Base-by-base conservation (phyloP, 2,113 vertebrate genomes). In the Leucopsar rothschildi region DNA sequence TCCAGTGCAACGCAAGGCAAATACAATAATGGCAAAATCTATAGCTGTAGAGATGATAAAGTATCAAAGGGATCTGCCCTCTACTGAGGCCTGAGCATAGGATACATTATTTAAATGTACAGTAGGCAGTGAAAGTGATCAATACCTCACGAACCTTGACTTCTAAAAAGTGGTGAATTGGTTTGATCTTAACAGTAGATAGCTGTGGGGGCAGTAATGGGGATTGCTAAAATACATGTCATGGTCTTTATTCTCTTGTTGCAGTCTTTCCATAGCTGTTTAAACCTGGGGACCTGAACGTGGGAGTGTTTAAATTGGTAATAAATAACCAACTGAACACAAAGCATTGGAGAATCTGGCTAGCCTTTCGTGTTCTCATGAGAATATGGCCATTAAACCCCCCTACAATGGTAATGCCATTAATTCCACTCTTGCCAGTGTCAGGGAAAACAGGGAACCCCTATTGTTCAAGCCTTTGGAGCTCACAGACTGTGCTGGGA, bases 1-100 rank as follows among this genome's bases (percentile, higher is more conserved):
- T 92, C 90, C 90, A 86, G 85, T 88, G 83, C 90, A 97, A 96
- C 28, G 7, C 90, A 76, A 96, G 90, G 95, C 93, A 98, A 97
- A 97, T 97, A 96, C 90, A 96, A 94, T 95, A 97, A 96, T 96
- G 91, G 87, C 90, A 97, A 97, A 97, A 98, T 98, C 97, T 93
- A 98, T 97, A 96, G 87, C 92, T 92, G 78, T 77, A 94, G 86
- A 94, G 81, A 93, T 96, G 97, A 97, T 94, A 64, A 96, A 97
- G 96, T 94, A 88, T 76, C 42, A 72, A 75, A 52, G 65, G 71
- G 27, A n/a, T 57, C 70, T 91, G 92, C 72, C 92, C 95, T 96
- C 73, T 93, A 24, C 75, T 42, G 61, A 86, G 86, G 93, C 65
- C 80, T 56, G 59, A 82, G 69, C 84, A 50, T 56, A 73, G 50